A percentile compares a stretch with the other conserved stretches of the same genome.
Conservation (phyloP, 2,888 invertebrate genomes). For the Hyles lineata region DNA sequence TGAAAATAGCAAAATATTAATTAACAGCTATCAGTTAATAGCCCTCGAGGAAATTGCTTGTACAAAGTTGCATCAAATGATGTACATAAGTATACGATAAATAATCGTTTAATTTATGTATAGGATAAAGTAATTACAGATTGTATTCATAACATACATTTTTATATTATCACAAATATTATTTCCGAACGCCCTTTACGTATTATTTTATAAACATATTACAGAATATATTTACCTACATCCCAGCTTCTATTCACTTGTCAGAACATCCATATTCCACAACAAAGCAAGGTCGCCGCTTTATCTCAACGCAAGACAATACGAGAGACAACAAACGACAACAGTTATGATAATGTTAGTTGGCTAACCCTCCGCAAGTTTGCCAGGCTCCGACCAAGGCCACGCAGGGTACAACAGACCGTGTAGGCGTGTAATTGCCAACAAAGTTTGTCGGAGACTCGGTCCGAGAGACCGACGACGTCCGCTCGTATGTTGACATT, state of each 20-base stretch:
- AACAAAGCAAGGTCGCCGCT: background rate
- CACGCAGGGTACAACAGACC: constrained; percentile 16
- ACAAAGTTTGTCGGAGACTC: constrained; percentile 32
- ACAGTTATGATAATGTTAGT: constrained; percentile 6
- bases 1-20: too few relatives aligned
- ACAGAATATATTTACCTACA: background rate
- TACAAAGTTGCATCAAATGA: too few relatives aligned
- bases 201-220: too few relatives aligned
- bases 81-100: too few relatives aligned
- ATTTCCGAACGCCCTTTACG: too few relatives aligned
- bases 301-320: constrained; percentile 3
- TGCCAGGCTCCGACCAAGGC: background rate
- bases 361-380: constrained; percentile 5
- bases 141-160: too few relatives aligned
- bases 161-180: too few relatives aligned
- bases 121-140: too few relatives aligned
- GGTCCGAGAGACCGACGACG: constrained; percentile 15
- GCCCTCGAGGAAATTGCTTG: too few relatives aligned
- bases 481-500: constrained; percentile 31
- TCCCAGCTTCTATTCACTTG: background rate
- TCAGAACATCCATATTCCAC: background rate
- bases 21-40: too few relatives aligned
- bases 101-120: too few relatives aligned
- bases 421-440: constrained; percentile 31
- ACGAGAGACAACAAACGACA: background rate